Base-by-base conservation (phyloP, 2,113 vertebrate species). In the Columba janthina region DNA sequence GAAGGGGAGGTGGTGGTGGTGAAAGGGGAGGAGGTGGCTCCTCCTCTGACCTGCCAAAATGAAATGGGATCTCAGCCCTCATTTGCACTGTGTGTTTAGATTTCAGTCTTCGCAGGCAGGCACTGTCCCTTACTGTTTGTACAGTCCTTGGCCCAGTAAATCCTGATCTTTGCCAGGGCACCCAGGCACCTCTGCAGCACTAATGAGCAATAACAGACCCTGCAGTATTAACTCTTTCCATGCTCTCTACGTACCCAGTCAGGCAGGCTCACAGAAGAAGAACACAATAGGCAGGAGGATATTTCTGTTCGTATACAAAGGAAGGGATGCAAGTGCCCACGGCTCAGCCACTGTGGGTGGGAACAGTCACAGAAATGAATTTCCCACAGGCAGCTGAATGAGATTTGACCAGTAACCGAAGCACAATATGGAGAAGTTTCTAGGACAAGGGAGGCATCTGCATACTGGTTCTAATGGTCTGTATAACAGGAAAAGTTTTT, bases 281-380 rank as follows among this genome's bases (percentile, higher is more conserved):
- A 74, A 36, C 4, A 50, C 42, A 42, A 38, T 1, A 6, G 62
- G 42, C 25, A 46, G 62, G 36, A 69, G 7, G 15, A 12, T 72
- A 60, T 50, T 62, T 95, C 53, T 89, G 17, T 76, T 88, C 0
- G 15, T 16, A 60, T 36, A 18, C 1, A 13, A 93, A 85, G 48
- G 26, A 92, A 78, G 26, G 32, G 28, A 46, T 51, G 22, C 1
- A 2, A 54, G 18, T 38, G 17, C 36, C 10, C 40, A 50, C 44
- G 1, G 2, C 36, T 36, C 20, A 40, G 61, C 22, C 56, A 26
- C 13, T 48, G 38, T 3, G 1, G 3, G 1, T 2, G 0, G 60
- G 46, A 80, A n/a, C 1, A 12, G 11, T n/a, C 28, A 25, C n/a
- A 76, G 29, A 89, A 73, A n/a, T 53, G 3, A 42, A 8, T 79